These are phyloP conservation scores for Pheucticus melanocephalus DNA, from an alignment of 2,113 vertebrate genomes.

Conservation along the genomic window DNA sequence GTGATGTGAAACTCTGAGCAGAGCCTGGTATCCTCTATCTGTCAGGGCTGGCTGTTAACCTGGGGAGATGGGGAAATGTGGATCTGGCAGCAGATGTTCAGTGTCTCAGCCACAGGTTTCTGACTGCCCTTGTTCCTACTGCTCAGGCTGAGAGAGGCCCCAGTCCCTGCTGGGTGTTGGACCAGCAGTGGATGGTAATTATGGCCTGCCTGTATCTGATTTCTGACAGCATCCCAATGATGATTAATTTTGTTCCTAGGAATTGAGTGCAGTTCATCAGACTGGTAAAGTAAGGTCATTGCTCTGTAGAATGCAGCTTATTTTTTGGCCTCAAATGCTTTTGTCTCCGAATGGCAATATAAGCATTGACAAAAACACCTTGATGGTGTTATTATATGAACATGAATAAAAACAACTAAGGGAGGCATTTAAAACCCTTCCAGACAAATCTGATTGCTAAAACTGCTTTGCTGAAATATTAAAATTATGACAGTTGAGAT, in stretches of 20 bases:
- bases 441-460: not conserved
- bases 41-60: not conserved
- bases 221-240: not conserved
- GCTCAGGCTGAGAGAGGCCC: not conserved
- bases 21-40: not conserved
- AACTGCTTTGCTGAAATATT: not conserved
- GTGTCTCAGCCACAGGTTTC: not conserved
- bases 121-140: rapidly evolving
- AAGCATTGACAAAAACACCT: not conserved
- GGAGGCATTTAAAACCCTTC: not conserved
- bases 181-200: not conserved
- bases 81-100: not conserved
- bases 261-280: not conserved
- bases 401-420: not conserved
- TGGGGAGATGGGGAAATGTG: not conserved
- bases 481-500: not conserved
- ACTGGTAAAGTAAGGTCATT: not conserved
- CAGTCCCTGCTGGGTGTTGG: rapidly evolving
- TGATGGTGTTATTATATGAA: not conserved
- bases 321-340: not conserved
- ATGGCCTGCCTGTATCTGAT: not conserved
- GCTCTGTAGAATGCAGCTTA: not conserved
- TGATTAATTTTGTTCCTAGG: not conserved
- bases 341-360: not conserved
- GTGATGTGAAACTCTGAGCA: not conserved